Evolutionary conservation across 2,797 vertebrate species (phyloP).

Genomic region (Bovichtus diacanthus): DNA sequence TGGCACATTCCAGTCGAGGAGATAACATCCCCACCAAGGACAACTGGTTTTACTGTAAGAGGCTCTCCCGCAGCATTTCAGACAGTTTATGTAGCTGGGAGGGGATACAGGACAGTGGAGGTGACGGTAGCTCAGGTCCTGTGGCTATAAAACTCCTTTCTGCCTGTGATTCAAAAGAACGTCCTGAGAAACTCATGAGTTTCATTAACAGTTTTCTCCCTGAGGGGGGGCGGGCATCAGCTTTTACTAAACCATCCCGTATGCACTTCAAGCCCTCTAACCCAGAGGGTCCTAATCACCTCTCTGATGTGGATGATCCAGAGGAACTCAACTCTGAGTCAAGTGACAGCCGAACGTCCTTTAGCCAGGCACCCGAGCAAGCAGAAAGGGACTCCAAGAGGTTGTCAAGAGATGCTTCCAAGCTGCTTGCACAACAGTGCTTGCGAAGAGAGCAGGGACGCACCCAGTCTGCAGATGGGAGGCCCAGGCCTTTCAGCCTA

Average conservation of each 20-base stretch:
- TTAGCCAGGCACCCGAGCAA: slow-evolving; percentile 73
- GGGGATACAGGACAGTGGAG: slow-evolving; percentile 65
- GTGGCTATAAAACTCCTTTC: slow-evolving; percentile 51
- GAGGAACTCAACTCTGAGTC: slow-evolving; percentile 85
- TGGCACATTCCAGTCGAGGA: slow-evolving; percentile 75
- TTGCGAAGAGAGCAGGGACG: slow-evolving; percentile 79
- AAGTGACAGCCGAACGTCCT: slow-evolving; percentile 81
- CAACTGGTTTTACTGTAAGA: slow-evolving; percentile 80
- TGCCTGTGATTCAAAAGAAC: slow-evolving; percentile 86
- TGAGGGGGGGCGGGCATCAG: slow-evolving; percentile 77
- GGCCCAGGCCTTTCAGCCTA: slow-evolving; percentile 84
- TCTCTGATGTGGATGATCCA: slow-evolving; percentile 87
- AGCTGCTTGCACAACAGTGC: slow-evolving; percentile 72
- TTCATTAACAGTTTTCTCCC: slow-evolving; percentile 86
- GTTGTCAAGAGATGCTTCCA: slow-evolving; percentile 69
- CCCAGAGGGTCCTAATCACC: slow-evolving; percentile 70
- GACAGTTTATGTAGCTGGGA: slow-evolving; percentile 92
- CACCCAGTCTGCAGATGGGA: slow-evolving; percentile 80
- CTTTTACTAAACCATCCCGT: slow-evolving; percentile 71
- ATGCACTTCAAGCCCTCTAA: slow-evolving; percentile 71
- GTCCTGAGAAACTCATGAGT: slow-evolving; percentile 87
- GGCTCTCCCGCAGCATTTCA: slow-evolving; percentile 90
- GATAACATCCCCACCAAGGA: slow-evolving; percentile 84
- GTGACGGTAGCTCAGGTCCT: slow-evolving; percentile 65
- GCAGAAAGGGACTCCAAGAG: slow-evolving; percentile 78